Conservation (phyloP, 2,797 vertebrate genomes). For the Muraenolepis orangiensis region DNA sequence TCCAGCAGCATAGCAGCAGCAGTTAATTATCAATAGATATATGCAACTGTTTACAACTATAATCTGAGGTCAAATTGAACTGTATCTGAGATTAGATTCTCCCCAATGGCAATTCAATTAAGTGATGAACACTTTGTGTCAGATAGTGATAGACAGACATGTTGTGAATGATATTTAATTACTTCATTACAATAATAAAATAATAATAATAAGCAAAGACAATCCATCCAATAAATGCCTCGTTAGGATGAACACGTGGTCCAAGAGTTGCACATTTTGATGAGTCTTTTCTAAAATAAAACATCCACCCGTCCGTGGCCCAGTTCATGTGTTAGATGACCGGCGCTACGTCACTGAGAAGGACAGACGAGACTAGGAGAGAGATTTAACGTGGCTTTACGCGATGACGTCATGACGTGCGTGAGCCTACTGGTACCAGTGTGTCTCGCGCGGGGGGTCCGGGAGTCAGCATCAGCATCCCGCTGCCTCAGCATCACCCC, state of each 20-base stretch:
- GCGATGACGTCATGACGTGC: slow-evolving; percentile 73
- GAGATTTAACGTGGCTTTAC: slow-evolving; percentile 1
- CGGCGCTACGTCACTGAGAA: neutral
- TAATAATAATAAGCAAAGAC: neutral
- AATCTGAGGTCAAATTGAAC: neutral
- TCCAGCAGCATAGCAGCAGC: neutral
- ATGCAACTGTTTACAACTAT: neutral
- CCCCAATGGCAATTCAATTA: neutral
- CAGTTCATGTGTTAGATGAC: too few relatives aligned
- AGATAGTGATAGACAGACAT: neutral
- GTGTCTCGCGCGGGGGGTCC: slow-evolving; percentile 62
- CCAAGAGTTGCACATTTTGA: too few relatives aligned
- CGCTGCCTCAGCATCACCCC: slow-evolving; percentile 55
- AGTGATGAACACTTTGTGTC: neutral
- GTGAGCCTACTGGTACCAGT: slow-evolving; percentile 70
- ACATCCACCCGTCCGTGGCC: too few relatives aligned
- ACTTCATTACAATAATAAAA: too few relatives aligned
- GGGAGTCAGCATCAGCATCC: slow-evolving; percentile 68
- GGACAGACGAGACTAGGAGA: neutral
- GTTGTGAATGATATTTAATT: neutral
- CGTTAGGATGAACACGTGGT: neutral
- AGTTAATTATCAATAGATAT: neutral
- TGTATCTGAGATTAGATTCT: neutral
- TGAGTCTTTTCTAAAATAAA: too few relatives aligned
- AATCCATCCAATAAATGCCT: neutral